Conservation (phyloP, 2,113 vertebrate genomes). For the Otus sunia region DNA sequence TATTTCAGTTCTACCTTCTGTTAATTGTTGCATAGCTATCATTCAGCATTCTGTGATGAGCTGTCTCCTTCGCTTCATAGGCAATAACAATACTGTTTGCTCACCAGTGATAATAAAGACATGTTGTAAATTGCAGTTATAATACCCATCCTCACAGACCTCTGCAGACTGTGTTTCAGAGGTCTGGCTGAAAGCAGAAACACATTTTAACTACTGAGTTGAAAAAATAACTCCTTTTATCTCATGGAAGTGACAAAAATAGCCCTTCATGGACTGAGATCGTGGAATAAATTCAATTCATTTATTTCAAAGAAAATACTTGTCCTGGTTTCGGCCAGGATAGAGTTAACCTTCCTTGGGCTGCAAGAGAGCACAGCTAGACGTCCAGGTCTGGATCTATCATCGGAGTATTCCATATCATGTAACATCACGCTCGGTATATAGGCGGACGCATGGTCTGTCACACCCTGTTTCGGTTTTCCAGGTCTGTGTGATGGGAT, state of each 20-base stretch:
- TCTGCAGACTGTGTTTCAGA: not conserved
- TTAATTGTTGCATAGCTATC: not conserved
- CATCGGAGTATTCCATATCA: no score
- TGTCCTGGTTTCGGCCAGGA: no score
- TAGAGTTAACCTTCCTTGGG: no score
- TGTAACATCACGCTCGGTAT: no score
- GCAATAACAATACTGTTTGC: not conserved
- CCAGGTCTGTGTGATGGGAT: no score
- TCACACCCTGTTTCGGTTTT: no score
- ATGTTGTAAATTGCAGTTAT: not conserved
- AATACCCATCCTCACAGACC: not conserved
- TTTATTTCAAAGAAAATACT: not conserved
- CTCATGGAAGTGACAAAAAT: not conserved
- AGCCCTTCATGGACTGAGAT: not conserved
- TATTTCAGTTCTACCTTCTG: not conserved
- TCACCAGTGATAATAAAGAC: not conserved
- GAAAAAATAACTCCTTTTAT: not conserved
- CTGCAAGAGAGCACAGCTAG: no score
- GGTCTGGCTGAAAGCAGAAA: not conserved
- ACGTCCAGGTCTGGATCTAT: no score
- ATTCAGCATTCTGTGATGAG: not conserved
- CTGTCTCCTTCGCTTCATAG: not conserved
- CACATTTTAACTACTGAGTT: not conserved
- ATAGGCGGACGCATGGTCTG: no score
- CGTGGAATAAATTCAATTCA: not conserved